Conservation (phyloP, 2,113 vertebrate genomes). For the Motacilla tschutschensis region DNA sequence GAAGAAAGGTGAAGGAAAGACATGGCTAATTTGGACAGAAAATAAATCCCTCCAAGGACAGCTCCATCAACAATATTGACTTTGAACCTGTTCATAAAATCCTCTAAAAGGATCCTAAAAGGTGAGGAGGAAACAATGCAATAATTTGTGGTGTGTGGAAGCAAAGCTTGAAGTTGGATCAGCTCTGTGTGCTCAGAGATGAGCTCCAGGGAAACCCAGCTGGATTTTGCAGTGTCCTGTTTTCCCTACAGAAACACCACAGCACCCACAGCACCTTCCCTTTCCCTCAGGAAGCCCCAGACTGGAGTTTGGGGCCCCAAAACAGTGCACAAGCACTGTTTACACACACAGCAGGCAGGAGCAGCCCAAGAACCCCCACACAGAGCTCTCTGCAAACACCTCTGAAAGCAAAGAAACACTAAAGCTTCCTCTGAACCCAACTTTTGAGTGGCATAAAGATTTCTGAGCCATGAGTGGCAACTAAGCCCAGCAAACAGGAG, state of each 20-base stretch:
- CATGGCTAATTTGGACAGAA: neutral
- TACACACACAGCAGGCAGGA: rapidly evolving
- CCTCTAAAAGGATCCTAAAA: neutral
- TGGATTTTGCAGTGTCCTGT: neutral
- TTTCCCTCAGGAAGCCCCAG: neutral
- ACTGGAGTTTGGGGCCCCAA: neutral
- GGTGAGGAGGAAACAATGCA: neutral
- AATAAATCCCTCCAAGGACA: neutral
- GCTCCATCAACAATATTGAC: neutral
- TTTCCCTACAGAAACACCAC: neutral
- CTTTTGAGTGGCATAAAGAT: neutral
- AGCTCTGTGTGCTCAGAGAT: neutral
- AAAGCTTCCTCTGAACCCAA: neutral
- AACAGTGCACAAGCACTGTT: neutral
- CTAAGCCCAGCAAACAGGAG: neutral
- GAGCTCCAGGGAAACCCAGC: neutral
- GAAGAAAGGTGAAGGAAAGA: neutral
- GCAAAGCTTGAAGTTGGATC: neutral
- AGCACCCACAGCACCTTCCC: rapidly evolving
- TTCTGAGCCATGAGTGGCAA: neutral
- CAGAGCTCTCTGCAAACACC: neutral
- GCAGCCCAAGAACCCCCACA: no score
- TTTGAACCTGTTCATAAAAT: neutral
- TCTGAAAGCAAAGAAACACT: neutral
- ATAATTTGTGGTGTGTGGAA: neutral